These are phyloP conservation scores for Hippasteria phrygiana DNA, from an alignment of 53 echinoderm and acorn worm genomes.

Conservation along the genomic window DNA sequence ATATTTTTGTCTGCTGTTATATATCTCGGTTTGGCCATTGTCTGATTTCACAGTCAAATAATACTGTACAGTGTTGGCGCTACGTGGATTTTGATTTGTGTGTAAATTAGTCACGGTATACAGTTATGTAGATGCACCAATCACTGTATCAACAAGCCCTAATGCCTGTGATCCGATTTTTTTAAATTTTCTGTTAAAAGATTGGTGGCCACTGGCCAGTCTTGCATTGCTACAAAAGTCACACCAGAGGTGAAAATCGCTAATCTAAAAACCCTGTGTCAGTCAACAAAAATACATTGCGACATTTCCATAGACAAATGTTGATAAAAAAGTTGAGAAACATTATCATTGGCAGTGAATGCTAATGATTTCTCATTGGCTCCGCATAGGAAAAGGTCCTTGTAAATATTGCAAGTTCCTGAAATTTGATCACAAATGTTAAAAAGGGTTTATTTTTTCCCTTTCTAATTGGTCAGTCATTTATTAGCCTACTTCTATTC, in stretches of 20 bases:
- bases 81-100: background rate
- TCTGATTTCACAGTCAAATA: background rate
- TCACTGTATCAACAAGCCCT: background rate
- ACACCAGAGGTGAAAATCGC: background rate
- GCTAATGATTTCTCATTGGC: no score
- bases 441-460: no score
- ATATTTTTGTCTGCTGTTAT: conserved; percentile 60
- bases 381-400: no score
- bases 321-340: no score
- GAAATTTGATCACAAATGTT: no score
- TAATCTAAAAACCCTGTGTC: background rate
- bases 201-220: background rate
- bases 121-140: background rate
- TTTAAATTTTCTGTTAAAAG: no score
- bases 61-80: conserved; percentile 5
- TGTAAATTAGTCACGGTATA: background rate
- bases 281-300: no score
- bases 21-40: conserved; percentile 33
- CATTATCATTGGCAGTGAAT: no score
- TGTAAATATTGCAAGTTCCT: no score
- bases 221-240: background rate
- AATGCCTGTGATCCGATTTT: background rate
- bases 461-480: no score
- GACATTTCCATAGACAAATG: no score
- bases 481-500: no score